These are phyloP conservation scores for Dendropsophus ebraccatus DNA, from an alignment of 2,113 vertebrate species.

Conservation along the genomic window DNA sequence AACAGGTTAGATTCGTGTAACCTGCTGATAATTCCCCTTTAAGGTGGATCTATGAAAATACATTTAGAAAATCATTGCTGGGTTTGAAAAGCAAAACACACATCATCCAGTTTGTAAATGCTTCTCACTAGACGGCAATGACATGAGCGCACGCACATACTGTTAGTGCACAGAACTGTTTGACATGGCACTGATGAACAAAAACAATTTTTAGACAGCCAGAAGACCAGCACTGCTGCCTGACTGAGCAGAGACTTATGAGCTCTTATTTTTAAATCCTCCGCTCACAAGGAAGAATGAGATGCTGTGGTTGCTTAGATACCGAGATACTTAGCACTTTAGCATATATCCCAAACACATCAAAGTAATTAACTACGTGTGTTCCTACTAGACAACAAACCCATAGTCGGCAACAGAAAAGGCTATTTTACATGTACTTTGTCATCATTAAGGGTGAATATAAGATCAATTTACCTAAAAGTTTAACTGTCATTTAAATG, in stretches of 20 bases:
- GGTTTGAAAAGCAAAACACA: not conserved
- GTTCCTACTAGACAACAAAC: not conserved
- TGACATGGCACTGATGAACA: conserved; percentile 43
- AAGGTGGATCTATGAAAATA: too few relatives aligned
- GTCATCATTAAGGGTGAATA: not conserved
- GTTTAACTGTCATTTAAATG: too few relatives aligned
- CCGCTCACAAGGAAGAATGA: conserved; percentile 29
- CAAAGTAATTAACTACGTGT: conserved; percentile 45
- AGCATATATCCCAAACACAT: conserved; percentile 41
- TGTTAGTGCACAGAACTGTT: conserved; percentile 13
- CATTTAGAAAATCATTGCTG: not conserved
- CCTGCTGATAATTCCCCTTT: too few relatives aligned
- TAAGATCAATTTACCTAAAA: not conserved
- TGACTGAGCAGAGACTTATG: conserved; percentile 51
- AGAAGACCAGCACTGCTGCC: conserved; percentile 26
- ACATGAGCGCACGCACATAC: not conserved
- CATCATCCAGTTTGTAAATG: not conserved
- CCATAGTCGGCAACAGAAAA: not conserved
- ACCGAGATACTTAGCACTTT: conserved; percentile 50
- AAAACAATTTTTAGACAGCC: conserved; percentile 45
- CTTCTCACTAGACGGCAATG: not conserved
- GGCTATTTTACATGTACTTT: not conserved
- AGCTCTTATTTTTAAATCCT: conserved; percentile 54
- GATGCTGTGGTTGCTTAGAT: conserved; percentile 50
- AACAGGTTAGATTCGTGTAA: too few relatives aligned